Evolutionary conservation across 2,797 vertebrate genomes (phyloP), one percentile per base, ranked within the genome.

Genomic region (Ambastaia sidthimunki): DNA sequence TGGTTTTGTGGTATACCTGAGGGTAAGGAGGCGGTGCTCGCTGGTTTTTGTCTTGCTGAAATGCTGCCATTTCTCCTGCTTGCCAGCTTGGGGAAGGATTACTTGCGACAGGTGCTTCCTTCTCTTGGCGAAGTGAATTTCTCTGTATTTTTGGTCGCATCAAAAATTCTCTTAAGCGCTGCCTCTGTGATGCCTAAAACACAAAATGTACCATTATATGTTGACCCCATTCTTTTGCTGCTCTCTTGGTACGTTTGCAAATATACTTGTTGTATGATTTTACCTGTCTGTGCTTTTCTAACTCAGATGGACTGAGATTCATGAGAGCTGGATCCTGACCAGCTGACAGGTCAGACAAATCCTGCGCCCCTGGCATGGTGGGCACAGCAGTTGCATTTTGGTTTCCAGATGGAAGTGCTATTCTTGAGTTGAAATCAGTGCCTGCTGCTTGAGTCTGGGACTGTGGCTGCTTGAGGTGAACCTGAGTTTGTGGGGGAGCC

Each of bases 201-300:
- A 84, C 81, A 31, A 80, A 19, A 44, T 44, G 12, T 62, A 57
- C 10, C 12, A 79, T 1, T 9, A 47, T 25, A 71, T n/a, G 7
- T 4, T 71, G 83, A 68, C 80, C n/a, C n/a, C 74, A 84, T 57
- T 83, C 4, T 31, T 28, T 28, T 28, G 28, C 28, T 28, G 28
- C 28, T 28, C 28, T 28, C 41, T 37, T 9, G 13, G 44, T 48
- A 70, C 0, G 50, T 16, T 18, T 55, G 10, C 71, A 80, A 23
- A 9, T n/a, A 0, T 62, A 13, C 25, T 57, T 3, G 71, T 0
- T 62, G 52, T 16, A 13, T 10, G 21, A 63, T n/a, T 76, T 21
- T 67, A 99, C 98, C 96, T 98, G 97, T 88, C 95, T 93, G 82
- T 97, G 96, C 85, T 97, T 99, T 86, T 99, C 98, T 88, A 97